Evolutionary conservation across 2,797 vertebrate species (phyloP), one percentile per base, ranked within the genome.

Genomic region (Ibycter americanus): DNA sequence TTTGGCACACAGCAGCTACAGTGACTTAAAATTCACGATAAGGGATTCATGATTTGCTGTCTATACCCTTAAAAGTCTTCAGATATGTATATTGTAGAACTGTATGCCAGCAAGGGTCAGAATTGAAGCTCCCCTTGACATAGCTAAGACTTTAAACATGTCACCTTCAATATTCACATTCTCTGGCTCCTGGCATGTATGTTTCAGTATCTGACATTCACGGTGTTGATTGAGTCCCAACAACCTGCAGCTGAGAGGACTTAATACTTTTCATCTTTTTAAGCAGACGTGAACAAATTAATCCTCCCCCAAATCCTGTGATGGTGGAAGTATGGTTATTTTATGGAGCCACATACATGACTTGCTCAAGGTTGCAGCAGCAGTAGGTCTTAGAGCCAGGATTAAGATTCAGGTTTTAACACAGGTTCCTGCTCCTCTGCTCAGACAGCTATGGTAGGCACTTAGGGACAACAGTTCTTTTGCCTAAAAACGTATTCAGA

Each of bases 211-310:
- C 82, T 87, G 51, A 92, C 61, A 83, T 78, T 47, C 54, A 58
- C 2, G 4, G 58, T 72, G 74, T n/a, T 96, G 77, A 96, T 82
- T 67, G 70, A 73, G 51, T 90, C 31, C 66, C 55, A 91, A 32
- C 44, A 84, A 82, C 73, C 76, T 79, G 55, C 73, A 92, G 59
- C 77, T 80, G 59, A 84, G 52, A 82, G 40, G 40, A 66, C 65
- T 79, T 91, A 84, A 89, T 10, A 29, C 44, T 91, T 93, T 78
- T 83, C 62, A 90, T 70, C 68, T 92, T 89, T 82, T 82, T 90
- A 93, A 82, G 58, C 66, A 72, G 87, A 79, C 51, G 70, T 9
- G 6, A 90, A 86, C 66, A 90, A 80, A 87, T 82, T 70, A 93
- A 89, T 95, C 62, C 47, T 62, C 27, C 32, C 34, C 16, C 38